These are phyloP conservation scores for Cabera pusaria DNA, from an alignment of 2,888 invertebrate species.

Conservation along the genomic window DNA sequence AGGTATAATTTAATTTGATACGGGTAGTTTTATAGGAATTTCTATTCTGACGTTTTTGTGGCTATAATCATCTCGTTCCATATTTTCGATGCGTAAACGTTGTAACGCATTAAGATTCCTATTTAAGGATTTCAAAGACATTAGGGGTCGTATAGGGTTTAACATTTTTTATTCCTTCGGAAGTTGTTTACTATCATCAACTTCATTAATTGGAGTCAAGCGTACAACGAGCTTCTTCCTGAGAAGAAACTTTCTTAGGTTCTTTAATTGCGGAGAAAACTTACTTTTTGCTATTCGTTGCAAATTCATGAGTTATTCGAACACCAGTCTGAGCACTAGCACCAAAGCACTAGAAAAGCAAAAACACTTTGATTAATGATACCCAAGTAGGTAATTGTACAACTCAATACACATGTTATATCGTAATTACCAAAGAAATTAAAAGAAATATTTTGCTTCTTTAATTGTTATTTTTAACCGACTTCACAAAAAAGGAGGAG, in stretches of 20 bases:
- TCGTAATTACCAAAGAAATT: no score
- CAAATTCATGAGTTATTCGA: no score
- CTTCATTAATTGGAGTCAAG: neutral
- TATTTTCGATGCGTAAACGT: constrained; percentile 20
- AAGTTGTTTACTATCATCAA: neutral
- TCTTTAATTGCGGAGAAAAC: constrained; percentile 2
- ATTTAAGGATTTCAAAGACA: constrained; percentile 12
- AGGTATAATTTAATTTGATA: constrained; percentile 68
- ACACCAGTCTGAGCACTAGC: no score
- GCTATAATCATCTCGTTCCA: constrained; percentile 29
- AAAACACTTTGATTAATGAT: no score
- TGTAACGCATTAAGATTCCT: constrained; percentile 19
- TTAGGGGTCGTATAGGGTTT: constrained; percentile 17
- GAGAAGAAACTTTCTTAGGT: neutral
- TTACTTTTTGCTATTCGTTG: constrained; percentile 2
- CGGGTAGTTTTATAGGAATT: constrained; percentile 54
- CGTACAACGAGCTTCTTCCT: neutral
- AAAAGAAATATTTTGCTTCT: no score
- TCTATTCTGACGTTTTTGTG: constrained; percentile 43
- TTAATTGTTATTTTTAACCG: no score
- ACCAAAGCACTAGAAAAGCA: no score
- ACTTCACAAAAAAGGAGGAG: no score
- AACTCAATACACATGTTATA: no score
- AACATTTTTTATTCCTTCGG: constrained; percentile 1
- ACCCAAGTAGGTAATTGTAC: no score